A percentile compares a stretch with the other conserved stretches of the same genome.
Conservation (phyloP, 2,888 invertebrate genomes). For the Lysandra coridon region DNA sequence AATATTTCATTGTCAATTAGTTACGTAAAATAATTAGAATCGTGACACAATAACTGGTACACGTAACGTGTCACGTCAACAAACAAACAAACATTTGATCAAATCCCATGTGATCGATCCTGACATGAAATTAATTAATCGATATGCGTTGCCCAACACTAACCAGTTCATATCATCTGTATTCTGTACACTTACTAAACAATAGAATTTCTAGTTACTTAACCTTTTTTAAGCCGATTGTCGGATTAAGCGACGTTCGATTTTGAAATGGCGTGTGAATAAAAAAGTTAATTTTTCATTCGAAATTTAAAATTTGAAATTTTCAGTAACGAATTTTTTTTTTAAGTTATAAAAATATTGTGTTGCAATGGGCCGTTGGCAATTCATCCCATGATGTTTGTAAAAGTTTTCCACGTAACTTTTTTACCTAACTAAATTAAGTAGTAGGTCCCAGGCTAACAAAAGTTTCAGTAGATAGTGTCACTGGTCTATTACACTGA, state of each 20-base stretch:
- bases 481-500: not conserved
- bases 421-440: not conserved
- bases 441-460: not conserved
- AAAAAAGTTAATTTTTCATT: not conserved
- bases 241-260: not conserved
- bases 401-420: not conserved
- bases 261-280: not conserved
- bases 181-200: slow-evolving; percentile 25
- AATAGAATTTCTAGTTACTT: slow-evolving; percentile 28
- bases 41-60: slow-evolving; percentile 37
- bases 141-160: slow-evolving; percentile 47
- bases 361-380: not conserved
- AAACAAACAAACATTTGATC: slow-evolving; percentile 55
- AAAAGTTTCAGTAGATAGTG: not conserved
- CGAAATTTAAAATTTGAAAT: no score
- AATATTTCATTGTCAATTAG: slow-evolving; percentile 21
- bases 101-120: slow-evolving; percentile 66
- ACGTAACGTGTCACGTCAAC: slow-evolving; percentile 62
- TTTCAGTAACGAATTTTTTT: no score
- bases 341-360: not conserved
- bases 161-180: slow-evolving; percentile 39
- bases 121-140: slow-evolving; percentile 65
- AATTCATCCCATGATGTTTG: not conserved
- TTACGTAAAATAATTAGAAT: slow-evolving; percentile 30
- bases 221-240: slow-evolving; percentile 26